phyloP scores from a whole-genome alignment of 2,113 vertebrate genomes.

The Jaculus jaculus region DNA sequence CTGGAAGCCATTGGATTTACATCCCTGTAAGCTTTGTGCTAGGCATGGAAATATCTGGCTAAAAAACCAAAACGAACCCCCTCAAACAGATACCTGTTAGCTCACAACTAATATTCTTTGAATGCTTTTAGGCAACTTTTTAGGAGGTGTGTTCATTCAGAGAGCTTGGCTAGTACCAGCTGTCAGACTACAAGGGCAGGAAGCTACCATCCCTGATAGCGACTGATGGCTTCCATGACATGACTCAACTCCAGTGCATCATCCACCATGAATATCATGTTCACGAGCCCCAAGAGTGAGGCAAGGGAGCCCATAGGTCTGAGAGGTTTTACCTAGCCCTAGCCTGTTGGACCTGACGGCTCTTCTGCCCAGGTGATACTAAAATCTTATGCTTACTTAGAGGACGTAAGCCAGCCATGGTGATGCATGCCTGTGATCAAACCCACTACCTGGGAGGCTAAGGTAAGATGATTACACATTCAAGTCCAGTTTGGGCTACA shows the following conservation, averaged over 20 bases:
- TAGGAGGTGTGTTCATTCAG: not conserved
- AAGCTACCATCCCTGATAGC: no score
- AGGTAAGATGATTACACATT: no score
- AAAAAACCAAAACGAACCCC: no score
- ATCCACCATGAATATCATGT: rapidly evolving
- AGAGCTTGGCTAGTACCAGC: not conserved
- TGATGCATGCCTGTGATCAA: no score
- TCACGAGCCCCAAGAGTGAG: no score
- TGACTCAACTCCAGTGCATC: not conserved
- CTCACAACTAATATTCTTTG: not conserved
- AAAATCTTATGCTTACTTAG: not conserved
- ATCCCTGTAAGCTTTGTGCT: not conserved
- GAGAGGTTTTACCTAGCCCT: not conserved
- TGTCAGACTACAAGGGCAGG: not conserved
- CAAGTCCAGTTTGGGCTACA: no score
- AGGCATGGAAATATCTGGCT: not conserved
- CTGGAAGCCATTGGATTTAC: not conserved
- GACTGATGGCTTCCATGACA: not conserved
- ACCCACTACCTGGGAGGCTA: no score
- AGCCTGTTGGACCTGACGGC: not conserved
- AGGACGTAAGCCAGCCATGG: not conserved
- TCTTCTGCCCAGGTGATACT: not conserved
- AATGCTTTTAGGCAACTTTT: not conserved
- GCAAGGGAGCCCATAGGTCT: not conserved
- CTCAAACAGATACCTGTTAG: no score